Evolutionary conservation across 1,140 invertebrate genomes (phyloP), one percentile per base, ranked within the genome.

Genomic region (Bombyx mandarina): DNA sequence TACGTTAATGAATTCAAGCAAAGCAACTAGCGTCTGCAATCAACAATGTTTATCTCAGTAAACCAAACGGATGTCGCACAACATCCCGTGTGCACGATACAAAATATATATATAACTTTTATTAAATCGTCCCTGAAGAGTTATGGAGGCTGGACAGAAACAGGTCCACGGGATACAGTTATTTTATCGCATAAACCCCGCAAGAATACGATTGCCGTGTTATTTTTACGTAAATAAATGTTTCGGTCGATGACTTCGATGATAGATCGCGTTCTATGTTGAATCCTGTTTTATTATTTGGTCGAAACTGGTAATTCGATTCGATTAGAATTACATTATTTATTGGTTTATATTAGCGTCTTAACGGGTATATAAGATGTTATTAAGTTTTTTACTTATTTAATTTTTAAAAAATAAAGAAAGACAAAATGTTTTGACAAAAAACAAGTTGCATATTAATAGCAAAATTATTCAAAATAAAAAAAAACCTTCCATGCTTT

Each of bases 151-250:
- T 67, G 56, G 35, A 54, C 7, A 22, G 49, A 60, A 67, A 69
- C 66, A 54, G 65, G 68, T 71, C 56, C 43, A 46, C n/a, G 8
- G 57, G 46, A 45, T 49, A 73, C 71, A 67, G 69, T 69, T 73
- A 73, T 53, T 56, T 55, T 54, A 54, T 65, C 60, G 56, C 43
- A 62, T 58, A 55, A 59, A 61, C 51, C 56, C 46, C 10, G 51
- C 44, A 57, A 61, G 42, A 54, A 35, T 35, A 35, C 26, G 26
- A 35, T 1, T 35, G 26, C 26, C 26, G 26, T 35, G 26, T 35
- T 49, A 50, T 45, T 57, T 54, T 53, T 61, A 51, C 12, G 43
- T 54, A 61, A 57, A 35, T 57, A 26, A 42, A 43, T 54, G 42
- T 18, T 56, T 51, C 51, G 49, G 53, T 55, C 58, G 49, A 50